Conservation (phyloP, 1,140 invertebrate species). For the Streblospio benedicti region DNA sequence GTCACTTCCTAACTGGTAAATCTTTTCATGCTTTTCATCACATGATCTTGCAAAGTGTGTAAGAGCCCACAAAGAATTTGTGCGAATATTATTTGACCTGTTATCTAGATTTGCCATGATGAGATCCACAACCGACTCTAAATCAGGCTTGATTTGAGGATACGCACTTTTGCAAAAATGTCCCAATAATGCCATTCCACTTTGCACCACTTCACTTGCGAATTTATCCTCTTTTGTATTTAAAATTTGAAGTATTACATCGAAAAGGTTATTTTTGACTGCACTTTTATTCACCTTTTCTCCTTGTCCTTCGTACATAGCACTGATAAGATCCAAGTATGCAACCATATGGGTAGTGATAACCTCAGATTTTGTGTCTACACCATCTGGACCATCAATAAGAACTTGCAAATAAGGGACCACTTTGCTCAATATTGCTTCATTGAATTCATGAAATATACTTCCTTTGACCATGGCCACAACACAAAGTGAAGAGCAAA, state of each 20-base stretch:
- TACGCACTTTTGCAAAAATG: background rate
- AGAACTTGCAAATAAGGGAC: background rate
- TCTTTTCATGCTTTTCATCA: conserved; percentile 3
- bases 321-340: conserved; percentile 6
- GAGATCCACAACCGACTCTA: conserved; percentile 1
- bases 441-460: background rate
- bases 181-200: conserved; percentile 8
- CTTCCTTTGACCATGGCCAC: conserved; percentile 1
- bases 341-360: conserved; percentile 8
- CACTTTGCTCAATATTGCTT: conserved; percentile 2
- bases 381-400: background rate
- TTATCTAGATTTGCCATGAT: background rate
- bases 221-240: background rate
- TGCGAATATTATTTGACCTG: too few relatives aligned
- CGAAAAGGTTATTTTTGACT: background rate
- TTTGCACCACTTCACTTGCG: background rate
- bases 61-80: conserved; percentile 12
- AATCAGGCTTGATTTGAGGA: background rate
- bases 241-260: background rate
- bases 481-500: conserved; percentile 12
- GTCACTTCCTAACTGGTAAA: background rate
- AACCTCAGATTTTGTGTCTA: conserved; percentile 3
- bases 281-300: background rate
- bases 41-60: too few relatives aligned
- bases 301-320: conserved; percentile 13